These are phyloP conservation scores for Drosophila subsilvestris DNA, from an alignment of 2,888 invertebrate genomes.

Conservation along the genomic window DNA sequence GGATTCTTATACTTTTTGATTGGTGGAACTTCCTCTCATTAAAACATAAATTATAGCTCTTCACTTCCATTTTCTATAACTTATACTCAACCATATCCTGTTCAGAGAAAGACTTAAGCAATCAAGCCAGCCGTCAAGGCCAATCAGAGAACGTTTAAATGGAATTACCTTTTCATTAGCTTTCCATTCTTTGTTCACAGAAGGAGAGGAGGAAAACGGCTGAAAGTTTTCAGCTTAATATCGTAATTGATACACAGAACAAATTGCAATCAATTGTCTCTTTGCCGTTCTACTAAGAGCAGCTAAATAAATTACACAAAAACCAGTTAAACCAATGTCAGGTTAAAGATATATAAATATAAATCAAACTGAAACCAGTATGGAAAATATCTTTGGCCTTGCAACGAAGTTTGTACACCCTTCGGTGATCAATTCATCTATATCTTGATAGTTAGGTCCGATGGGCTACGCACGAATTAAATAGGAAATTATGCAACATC, in stretches of 20 bases:
- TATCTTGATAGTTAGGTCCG: too few relatives aligned
- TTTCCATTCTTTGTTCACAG: slow-evolving; percentile 24
- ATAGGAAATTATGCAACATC: too few relatives aligned
- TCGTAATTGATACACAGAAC: slow-evolving; percentile 48
- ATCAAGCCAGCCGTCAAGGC: slow-evolving; percentile 30
- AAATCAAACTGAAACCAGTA: slow-evolving; percentile 30
- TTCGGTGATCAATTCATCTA: not conserved
- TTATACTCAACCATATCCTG: slow-evolving; percentile 52
- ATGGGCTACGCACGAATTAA: too few relatives aligned
- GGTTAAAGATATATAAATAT: slow-evolving; percentile 6
- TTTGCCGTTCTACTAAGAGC: slow-evolving; percentile 48
- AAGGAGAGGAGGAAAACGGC: not conserved
- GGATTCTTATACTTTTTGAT: not conserved
- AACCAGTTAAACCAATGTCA: slow-evolving; percentile 52
- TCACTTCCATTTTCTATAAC: slow-evolving; percentile 50
- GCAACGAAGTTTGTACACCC: not conserved
- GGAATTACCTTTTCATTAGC: slow-evolving; percentile 47
- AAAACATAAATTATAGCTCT: slow-evolving; percentile 34
- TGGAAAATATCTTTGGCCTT: slow-evolving; percentile 5
- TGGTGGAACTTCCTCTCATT: slow-evolving; percentile 51
- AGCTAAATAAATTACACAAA: slow-evolving; percentile 48
- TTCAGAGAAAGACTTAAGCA: slow-evolving; percentile 19
- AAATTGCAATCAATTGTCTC: slow-evolving; percentile 44
- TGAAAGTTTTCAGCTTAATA: slow-evolving; percentile 39
- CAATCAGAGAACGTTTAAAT: slow-evolving; percentile 54